Base-by-base conservation (phyloP, 2,797 vertebrate species). In the Oceanodroma leucorhoa region DNA sequence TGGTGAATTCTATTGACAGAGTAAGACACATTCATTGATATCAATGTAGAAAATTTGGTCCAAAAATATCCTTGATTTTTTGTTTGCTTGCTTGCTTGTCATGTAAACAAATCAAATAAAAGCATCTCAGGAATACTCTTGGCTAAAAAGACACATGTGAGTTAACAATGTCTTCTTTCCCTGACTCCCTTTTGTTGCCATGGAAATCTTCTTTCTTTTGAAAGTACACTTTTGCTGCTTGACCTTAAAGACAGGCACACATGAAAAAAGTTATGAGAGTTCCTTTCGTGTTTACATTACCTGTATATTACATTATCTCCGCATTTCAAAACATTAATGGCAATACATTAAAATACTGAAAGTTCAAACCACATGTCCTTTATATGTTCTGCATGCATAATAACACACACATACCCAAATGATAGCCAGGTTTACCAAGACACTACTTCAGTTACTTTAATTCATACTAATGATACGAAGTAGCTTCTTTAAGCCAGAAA, bases 161-260 rank as follows among this genome's bases (percentile, higher is more conserved):
- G 40, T 75, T 84, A 64, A 54, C 24, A 62, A 24, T 61, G 27
- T 78, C 34, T 81, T 58, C 27, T 87, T 90, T 92, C 34, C 27
- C n/a, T 87, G 66, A 34, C 27, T 66, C 26, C 24, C 40, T 87
- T 71, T 60, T 69, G 80, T 97, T 96, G 75, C 90, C 92, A 96
- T 96, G 77, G 95, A 96, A 97, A 93, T 83, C 41, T 77, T 81
- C 34, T 78, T 64, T 54, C 53, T 84, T 83, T 72, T 66, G 34
- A 91, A 85, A 79, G 14, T 11, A 41, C 0, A 9, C 5, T 61
- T 89, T 66, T 79, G 6, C 22, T 87, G 11, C 36, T 86, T 88
- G 76, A 87, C 71, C 60, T 85, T 65, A 62, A 85, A 83, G 34
- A 76, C 6, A 54, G 40, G 20, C 10, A 40, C 7, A n/a, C 1